Evolutionary conservation across 2,797 vertebrate genomes (phyloP).

Genomic region (Gallinago nigripennis): DNA sequence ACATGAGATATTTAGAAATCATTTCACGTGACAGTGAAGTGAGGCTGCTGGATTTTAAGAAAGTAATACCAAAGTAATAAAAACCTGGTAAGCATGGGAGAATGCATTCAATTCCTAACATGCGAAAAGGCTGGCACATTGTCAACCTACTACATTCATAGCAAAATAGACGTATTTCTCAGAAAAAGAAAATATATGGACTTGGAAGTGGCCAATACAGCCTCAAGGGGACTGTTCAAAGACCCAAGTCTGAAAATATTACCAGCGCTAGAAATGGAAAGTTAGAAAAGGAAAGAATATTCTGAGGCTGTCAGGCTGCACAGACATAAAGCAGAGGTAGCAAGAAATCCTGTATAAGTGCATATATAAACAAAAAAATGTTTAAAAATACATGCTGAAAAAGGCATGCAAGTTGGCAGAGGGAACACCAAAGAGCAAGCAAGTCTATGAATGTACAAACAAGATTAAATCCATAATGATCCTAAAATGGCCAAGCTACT

Average conservation of each 20-base stretch:
- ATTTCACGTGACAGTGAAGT: neutral
- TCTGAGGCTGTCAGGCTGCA: neutral
- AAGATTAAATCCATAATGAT: constrained; percentile 11
- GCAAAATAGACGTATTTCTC: neutral
- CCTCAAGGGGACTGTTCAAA: constrained; percentile 16
- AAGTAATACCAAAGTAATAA: constrained; percentile 18
- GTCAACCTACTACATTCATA: neutral
- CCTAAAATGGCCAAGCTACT: neutral
- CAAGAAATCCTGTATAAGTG: neutral
- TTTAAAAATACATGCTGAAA: neutral
- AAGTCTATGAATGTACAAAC: neutral
- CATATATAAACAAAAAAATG: neutral
- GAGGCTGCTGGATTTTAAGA: constrained; percentile 22
- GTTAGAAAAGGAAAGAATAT: constrained; percentile 15
- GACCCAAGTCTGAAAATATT: constrained; percentile 26
- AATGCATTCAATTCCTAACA: constrained; percentile 3
- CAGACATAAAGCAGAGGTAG: neutral
- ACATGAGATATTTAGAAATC: constrained; percentile 1
- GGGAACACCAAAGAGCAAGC: neutral
- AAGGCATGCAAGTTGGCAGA: neutral
- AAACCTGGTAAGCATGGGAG: neutral
- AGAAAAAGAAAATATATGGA: neutral
- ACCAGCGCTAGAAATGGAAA: constrained; percentile 2
- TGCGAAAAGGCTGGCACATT: neutral
- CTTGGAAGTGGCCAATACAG: neutral